These are phyloP conservation scores for Pseudopodoces humilis DNA, from an alignment of 2,113 vertebrate genomes.

Conservation along the genomic window DNA sequence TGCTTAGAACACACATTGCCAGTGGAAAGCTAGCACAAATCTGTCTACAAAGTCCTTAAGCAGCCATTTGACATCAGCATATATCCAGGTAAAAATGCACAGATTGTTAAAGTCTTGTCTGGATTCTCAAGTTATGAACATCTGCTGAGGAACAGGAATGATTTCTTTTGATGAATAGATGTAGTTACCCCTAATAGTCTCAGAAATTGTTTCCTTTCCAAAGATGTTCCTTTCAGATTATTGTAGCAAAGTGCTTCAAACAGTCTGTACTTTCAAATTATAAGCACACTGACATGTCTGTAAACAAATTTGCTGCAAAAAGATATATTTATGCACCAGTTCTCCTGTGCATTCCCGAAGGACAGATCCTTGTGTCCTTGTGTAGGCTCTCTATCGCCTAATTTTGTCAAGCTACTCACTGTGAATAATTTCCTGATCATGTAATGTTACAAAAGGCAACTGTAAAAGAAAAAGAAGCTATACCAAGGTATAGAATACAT, in stretches of 20 bases:
- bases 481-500: background rate
- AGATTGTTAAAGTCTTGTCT: background rate
- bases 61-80: background rate
- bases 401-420: background rate
- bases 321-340: background rate
- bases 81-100: background rate
- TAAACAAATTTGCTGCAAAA: background rate
- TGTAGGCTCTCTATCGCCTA: background rate
- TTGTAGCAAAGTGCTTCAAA: background rate
- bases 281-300: background rate
- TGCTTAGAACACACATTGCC: background rate
- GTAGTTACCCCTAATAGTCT: background rate
- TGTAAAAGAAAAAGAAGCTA: background rate
- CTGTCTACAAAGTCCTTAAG: background rate
- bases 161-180: background rate
- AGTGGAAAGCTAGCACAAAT: background rate
- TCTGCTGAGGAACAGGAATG: background rate
- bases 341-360: background rate
- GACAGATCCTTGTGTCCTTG: background rate
- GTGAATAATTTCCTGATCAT: background rate
- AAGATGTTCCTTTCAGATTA: background rate
- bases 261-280: background rate
- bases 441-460: background rate
- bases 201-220: background rate
- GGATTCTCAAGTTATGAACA: background rate